These are phyloP conservation scores for Toxonevra muliebris DNA, from an alignment of 2,888 invertebrate genomes.

Conservation along the genomic window DNA sequence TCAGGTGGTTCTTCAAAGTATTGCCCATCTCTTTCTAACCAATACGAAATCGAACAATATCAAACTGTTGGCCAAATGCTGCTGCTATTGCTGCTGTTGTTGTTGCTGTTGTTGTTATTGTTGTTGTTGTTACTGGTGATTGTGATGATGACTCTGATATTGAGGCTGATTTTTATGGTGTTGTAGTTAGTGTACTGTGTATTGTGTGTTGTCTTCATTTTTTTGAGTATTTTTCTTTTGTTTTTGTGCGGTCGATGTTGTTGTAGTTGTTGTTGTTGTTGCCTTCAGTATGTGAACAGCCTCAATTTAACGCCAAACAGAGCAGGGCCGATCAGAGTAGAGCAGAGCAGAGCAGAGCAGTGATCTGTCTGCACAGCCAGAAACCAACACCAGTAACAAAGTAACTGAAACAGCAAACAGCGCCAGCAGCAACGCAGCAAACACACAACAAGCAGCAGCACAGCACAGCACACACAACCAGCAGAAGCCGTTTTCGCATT, in stretches of 20 bases:
- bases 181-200: constrained; percentile 22
- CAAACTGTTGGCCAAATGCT: constrained; percentile 15
- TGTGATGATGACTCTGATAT: constrained; percentile 7
- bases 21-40: background rate
- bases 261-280: too few relatives aligned
- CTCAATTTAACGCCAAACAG: constrained; percentile 37
- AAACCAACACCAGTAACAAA: constrained; percentile 25
- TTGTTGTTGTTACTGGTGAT: constrained; percentile 16
- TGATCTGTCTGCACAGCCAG: constrained; percentile 22
- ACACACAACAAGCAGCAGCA: constrained; percentile 39
- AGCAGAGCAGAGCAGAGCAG: constrained; percentile 31
- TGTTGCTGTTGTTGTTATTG: constrained; percentile 9
- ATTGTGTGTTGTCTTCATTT: constrained; percentile 42
- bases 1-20: constrained; percentile 11
- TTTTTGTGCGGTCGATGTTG: too few relatives aligned
- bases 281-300: constrained; percentile 24
- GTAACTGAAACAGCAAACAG: constrained; percentile 20
- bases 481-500: constrained; percentile 56
- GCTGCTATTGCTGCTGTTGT: constrained; percentile 31
- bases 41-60: background rate
- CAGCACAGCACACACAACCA: constrained; percentile 38
- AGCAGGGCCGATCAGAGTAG: constrained; percentile 23
- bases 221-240: constrained; percentile 33
- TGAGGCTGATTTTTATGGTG: constrained; percentile 27
- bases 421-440: constrained; percentile 16